phyloP scores from a whole-genome alignment of 2,113 vertebrate genomes.

The Etia nguti region DNA sequence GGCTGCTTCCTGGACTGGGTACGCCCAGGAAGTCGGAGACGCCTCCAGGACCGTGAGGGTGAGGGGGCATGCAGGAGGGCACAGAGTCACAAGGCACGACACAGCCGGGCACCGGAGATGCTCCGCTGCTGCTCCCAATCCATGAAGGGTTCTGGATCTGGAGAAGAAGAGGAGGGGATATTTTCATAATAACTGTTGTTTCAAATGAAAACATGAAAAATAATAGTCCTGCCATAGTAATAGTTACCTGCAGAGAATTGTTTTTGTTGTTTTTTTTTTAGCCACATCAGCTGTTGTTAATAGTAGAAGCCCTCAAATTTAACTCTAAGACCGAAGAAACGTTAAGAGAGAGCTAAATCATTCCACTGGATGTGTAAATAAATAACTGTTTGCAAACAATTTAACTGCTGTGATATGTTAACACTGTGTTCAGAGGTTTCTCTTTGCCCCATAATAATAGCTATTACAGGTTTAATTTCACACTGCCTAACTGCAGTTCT shows the following conservation, averaged over 20 bases:
- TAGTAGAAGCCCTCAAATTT: background rate
- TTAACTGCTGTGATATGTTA: background rate
- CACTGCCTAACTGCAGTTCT: background rate
- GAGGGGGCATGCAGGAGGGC: constrained; percentile 91
- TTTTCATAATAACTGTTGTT: background rate
- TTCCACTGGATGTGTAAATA: background rate
- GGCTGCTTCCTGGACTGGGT: constrained; percentile 77
- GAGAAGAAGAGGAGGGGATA: background rate
- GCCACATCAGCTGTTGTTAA: background rate
- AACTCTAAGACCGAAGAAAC: background rate
- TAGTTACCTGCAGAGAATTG: background rate
- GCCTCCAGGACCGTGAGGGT: constrained; percentile 78
- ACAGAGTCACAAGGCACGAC: constrained; percentile 90
- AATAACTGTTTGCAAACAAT: background rate
- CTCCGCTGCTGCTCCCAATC: constrained; percentile 83
- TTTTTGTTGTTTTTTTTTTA: background rate
- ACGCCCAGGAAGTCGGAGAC: constrained; percentile 89
- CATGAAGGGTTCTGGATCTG: constrained; percentile 95
- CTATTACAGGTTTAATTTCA: background rate
- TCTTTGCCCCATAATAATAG: background rate
- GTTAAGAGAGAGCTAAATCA: background rate
- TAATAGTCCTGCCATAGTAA: background rate
- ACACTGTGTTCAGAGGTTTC: background rate
- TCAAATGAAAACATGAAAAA: background rate
- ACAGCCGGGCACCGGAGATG: constrained; percentile 87